Evolutionary conservation across 2,113 vertebrate species (phyloP), one percentile per base, ranked within the genome.

Genomic region (Leptocoma aspasia): DNA sequence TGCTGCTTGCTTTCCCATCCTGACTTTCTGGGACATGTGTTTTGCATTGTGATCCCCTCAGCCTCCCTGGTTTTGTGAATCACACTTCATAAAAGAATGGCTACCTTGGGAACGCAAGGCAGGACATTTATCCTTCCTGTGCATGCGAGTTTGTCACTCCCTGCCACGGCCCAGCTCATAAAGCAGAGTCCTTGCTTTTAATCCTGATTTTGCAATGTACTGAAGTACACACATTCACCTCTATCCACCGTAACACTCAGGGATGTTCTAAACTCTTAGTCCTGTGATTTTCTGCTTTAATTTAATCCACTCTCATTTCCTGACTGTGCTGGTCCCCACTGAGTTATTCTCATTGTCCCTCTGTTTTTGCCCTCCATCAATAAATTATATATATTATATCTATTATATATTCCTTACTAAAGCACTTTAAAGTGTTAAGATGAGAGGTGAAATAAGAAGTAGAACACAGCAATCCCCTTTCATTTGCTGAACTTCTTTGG

Each of bases 1-100:
- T 66, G 41, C 85, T 68, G n/a, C 49, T 78, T 71, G 72, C 86
- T 81, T 97, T 94, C 92, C 96, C 89, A 75, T 68, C 61, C 1
- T 73, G 80, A 76, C 86, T 92, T 80, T 83, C 45, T 68, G 91
- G 91, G 96, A 94, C 89, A 92, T 89, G 89, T 94, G 94, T 92
- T 96, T 95, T 52, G 91, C 28, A 87, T 93, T 94, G 60, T 0
- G 26, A 22, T 81, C 75, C 57, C 92, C 95, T 42, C 86, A 82
- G 92, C 83, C 86, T 71, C 80, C 64, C 76, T 41, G 88, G 11
- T 86, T 92, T 66, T 70, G 89, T 91, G 95, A 94, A 92, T 95
- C 95, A 84, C 94, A 92, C 94, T 96, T 89, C 86, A 91, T 94
- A 88, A 96, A 94, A 80, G 78, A 78, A 93, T 66, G 68, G 89